Evolutionary conservation across 2,888 invertebrate genomes (phyloP).

Genomic region (Endotricha flammealis): DNA sequence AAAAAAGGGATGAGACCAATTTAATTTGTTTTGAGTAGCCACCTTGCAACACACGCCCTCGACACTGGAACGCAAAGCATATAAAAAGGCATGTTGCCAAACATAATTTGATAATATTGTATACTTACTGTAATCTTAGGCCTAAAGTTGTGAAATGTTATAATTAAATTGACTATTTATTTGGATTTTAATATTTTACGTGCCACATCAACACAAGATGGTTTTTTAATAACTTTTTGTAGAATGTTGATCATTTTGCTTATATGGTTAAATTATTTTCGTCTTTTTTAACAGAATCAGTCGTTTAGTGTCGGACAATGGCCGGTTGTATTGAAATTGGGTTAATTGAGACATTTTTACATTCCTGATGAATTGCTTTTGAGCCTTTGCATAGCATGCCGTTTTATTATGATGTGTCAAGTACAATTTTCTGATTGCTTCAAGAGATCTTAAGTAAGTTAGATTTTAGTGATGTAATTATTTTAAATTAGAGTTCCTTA

Average conservation of each 20-base stretch:
- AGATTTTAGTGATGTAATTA: conserved; percentile 47
- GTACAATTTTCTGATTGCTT: conserved; percentile 65
- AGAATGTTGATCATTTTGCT: conserved; percentile 43
- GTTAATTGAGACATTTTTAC: conserved; percentile 42
- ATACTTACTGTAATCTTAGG: too few relatives aligned
- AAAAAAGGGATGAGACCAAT: too few relatives aligned
- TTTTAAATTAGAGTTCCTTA: conserved; percentile 37
- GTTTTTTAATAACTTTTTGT: conserved; percentile 21
- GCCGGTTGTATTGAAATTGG: too few relatives aligned
- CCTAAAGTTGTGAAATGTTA: conserved; percentile 10
- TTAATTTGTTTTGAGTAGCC: too few relatives aligned
- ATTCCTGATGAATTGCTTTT: conserved; percentile 41
- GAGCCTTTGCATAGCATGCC: conserved; percentile 25
- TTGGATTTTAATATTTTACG: background rate
- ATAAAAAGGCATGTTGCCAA: too few relatives aligned
- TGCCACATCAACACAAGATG: conserved; percentile 29
- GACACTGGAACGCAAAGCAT: too few relatives aligned
- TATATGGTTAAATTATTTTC: conserved; percentile 28
- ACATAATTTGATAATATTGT: background rate
- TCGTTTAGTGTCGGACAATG: too few relatives aligned
- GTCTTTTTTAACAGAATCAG: conserved; percentile 27
- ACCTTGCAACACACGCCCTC: too few relatives aligned
- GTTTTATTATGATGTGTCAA: conserved; percentile 43
- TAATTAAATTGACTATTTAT: background rate
- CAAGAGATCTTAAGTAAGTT: conserved; percentile 57